Base-by-base conservation (phyloP, 2,113 vertebrate genomes). In the Mellivora capensis region DNA sequence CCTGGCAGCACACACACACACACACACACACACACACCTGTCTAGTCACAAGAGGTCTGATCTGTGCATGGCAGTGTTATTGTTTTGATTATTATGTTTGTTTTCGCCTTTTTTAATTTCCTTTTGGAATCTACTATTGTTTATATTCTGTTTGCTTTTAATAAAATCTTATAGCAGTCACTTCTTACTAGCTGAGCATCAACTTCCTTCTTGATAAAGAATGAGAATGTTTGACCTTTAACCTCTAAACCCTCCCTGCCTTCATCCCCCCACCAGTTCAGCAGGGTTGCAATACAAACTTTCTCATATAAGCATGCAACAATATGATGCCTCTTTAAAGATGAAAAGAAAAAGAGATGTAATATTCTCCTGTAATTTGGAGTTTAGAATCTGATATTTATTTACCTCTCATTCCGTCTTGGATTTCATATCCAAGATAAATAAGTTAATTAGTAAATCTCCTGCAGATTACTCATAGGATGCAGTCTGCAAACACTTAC, bases 1-100 rank as follows among this genome's bases (percentile, higher is more conserved):
- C 31, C 42, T 14, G 3, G 62, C 64, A 76, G 11, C 34, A 20
- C 57, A 29, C 34, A n/a, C 25, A 34, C 31, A 47, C 11, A 61
- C 94, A 37, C 31, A 31, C 54, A 34, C 34, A n/a, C n/a, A 39
- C 25, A 31, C 27, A 42, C 9, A 62, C 94, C 97, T 97, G 89
- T 98, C 96, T 95, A 96, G 95, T 98, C 97, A 97, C 94, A 57
- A 69, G 88, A 94, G 85, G 77, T 87, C 62, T 94, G 88, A 39
- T 42, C 92, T 91, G 29, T 98, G 98, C 88, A 97, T 92, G 98
- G 97, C 95, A 94, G 6, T 49, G 1, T 27, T 94, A 49, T 81
- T 97, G 47, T 88, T 97, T 96, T 88, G 64, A 84, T 80, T 4
- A 44, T 47, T 77, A 0, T 74, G 87, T 97, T 97, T 29, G 8